phyloP scores from a whole-genome alignment of 2,113 vertebrate genomes.

The Alligator sinensis region DNA sequence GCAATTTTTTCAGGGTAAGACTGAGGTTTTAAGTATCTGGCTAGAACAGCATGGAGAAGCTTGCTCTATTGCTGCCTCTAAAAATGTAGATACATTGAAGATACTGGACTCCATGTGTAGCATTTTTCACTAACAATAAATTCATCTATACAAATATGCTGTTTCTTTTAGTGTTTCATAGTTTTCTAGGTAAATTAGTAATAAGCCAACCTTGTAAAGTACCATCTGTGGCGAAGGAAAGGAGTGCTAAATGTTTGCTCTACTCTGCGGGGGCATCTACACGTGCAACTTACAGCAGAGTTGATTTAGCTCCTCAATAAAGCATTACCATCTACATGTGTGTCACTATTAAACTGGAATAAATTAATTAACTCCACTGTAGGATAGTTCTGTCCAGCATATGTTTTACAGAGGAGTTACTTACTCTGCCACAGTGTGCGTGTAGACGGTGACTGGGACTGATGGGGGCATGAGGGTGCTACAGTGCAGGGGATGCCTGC shows the following conservation, averaged over 20 bases:
- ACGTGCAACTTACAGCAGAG: no score
- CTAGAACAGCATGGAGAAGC: not conserved
- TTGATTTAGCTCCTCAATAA: no score
- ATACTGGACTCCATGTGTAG: not conserved
- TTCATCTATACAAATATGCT: not conserved
- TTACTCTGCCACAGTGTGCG: no score
- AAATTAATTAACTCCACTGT: fast-evolving
- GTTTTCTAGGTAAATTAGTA: fast-evolving
- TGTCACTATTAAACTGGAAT: not conserved
- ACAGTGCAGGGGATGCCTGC: no score
- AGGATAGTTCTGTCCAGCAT: not conserved
- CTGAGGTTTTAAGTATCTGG: not conserved
- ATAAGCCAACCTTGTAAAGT: fast-evolving
- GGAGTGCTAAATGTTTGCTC: not conserved
- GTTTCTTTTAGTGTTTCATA: not conserved
- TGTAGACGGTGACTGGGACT: no score
- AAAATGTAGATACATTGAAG: not conserved
- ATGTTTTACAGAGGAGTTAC: no score
- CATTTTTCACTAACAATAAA: not conserved
- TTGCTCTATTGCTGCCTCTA: not conserved
- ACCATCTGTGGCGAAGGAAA: fast-evolving
- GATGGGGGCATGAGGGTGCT: no score
- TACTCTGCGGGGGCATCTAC: no score
- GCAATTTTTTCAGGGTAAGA: not conserved
- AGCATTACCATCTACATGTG: no score